Base-by-base conservation (phyloP, 2,888 invertebrate species). In the Drosophila fungiperda region DNA sequence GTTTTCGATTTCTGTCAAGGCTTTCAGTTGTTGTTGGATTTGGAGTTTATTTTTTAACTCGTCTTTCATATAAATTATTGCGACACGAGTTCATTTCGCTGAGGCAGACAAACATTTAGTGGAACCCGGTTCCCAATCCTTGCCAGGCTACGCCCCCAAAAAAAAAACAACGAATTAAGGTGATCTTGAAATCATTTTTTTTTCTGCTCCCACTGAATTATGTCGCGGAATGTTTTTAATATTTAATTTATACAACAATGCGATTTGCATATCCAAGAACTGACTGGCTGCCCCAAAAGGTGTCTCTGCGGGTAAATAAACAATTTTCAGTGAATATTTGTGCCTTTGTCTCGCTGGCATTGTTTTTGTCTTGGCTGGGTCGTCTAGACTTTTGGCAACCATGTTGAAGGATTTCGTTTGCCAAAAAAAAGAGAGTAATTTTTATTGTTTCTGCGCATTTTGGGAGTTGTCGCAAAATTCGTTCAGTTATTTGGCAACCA, bases 351-450 rank as follows among this genome's bases (percentile, higher is more conserved):
- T 35, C 9, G 1, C 65, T 73, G 81, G 69, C 75, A 72, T 73
- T 71, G 69, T 74, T 69, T 64, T 53, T 55, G 68, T 17, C 29
- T 20, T 29, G 20, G 45, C 58, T 26, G 53, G 54, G 54, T 32
- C 61, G 89, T 84, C 88, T 84, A 84, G 86, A 85, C 83, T 72
- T 66, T 81, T 87, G 89, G 87, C 85, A 85, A 82, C 72, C 77
- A 87, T 73, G 72, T 87, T 89, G 1, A 73, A 68, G 76, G 67
- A 87, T 77, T 82, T 68, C 23, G 49, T 60, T 70, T 38, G 35
- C 58, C 67, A 71, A 71, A 26, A 67, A 36, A 29, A 0, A 1
- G 74, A 76, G 75, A 67, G 58, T 73, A 68, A 77, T 76, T 79
- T 84, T 80, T 74, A 84, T 89, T 87, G 87, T 82, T 73, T 80